Base-by-base conservation (phyloP, 2,888 invertebrate species). In the Cerastis rubricosa region DNA sequence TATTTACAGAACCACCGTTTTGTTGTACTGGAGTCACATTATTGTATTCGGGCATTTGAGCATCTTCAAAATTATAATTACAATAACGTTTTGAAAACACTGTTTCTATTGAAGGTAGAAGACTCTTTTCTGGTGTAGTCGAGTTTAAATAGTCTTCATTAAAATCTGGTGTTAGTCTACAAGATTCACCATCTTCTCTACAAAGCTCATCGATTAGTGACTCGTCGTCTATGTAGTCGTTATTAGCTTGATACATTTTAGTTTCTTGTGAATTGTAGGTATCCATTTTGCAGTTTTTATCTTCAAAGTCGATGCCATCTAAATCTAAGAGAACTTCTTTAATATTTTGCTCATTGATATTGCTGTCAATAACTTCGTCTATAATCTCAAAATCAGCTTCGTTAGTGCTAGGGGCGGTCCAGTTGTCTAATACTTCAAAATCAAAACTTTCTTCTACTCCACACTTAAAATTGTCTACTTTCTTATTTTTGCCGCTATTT, bases 191-290 rank as follows among this genome's bases (percentile, higher is more conserved):
- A 47, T 96, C 96, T 90, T 96, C 96, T 90, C 96, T 93, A 69
- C 96, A 96, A 25, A 96, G 92, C 84, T 96, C 96, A 75, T 96
- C 96, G 63, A 96, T 95, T 19, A 96, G 87, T 22, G 95, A 96
- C 89, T 96, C 96, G 63, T 96, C 96, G 75, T 96, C 96, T 65
- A 96, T 96, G 63, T 96, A 96, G 68, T 96, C 96, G 74, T 93
- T 93, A 71, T 92, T 95, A n/a, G 87, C 81, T 79, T 93, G 92
- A 80, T 91, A 93, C 43, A 88, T 82, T 78, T 91, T 93, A 6
- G 83, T 88, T n/a, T 81, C 83, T 78, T 90, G 89, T 40, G 88
- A 91, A 82, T 91, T 93, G 45, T 84, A 89, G 54, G 87, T 88
- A 9, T 91, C 90, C 4, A 91, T 91, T 88, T 94, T 93, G 59